Conservation (phyloP, 2,113 vertebrate species). For the Gorsachius goisagi region DNA sequence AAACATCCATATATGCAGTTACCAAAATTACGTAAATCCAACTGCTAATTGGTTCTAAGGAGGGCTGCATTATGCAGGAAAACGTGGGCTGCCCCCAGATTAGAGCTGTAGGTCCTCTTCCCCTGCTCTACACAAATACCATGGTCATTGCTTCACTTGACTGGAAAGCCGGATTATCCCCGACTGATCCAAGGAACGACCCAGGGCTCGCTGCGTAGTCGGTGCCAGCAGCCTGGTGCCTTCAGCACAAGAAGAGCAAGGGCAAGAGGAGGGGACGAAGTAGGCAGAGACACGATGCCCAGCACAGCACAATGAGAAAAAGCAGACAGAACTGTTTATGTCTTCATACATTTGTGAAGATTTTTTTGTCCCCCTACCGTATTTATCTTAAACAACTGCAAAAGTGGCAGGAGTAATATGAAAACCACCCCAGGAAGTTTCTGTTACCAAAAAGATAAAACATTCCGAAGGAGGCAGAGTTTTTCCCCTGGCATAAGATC, state of each 20-base stretch:
- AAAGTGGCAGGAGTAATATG: not conserved
- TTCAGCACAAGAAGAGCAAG: not conserved
- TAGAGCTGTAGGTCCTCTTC: not conserved
- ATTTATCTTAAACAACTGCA: not conserved
- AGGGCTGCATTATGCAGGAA: not conserved
- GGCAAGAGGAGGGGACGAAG: fast-evolving
- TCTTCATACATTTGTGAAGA: not conserved
- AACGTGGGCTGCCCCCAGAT: not conserved
- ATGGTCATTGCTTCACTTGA: fast-evolving
- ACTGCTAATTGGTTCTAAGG: not conserved
- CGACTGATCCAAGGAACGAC: fast-evolving
- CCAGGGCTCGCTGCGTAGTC: fast-evolving
- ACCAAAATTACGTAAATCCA: not conserved
- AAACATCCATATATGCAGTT: not conserved
- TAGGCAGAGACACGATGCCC: fast-evolving
- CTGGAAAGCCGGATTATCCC: not conserved
- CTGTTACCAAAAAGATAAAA: not conserved
- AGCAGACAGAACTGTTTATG: not conserved
- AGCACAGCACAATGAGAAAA: fast-evolving
- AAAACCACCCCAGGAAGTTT: not conserved
- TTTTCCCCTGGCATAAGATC: not conserved
- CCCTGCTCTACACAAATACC: not conserved
- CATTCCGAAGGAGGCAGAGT: not conserved
- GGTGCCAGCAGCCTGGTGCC: not conserved
- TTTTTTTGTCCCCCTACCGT: too few relatives aligned